These are phyloP conservation scores for Cerceris ruficornis DNA, from an alignment of 2,888 invertebrate genomes.

Conservation along the genomic window DNA sequence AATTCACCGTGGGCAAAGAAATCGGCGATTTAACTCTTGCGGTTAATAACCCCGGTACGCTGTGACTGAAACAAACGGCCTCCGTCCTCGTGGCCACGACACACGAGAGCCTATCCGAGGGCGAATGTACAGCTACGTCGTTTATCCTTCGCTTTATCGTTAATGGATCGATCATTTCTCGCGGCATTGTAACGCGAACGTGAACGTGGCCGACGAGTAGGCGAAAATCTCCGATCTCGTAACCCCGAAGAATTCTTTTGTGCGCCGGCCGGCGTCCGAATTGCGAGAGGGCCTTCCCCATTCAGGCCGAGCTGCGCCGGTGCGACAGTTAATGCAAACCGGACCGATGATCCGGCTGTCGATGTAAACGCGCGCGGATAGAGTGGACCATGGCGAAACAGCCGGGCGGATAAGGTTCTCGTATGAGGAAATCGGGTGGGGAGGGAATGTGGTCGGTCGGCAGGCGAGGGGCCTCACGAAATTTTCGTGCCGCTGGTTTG, in stretches of 20 bases:
- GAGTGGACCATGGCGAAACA: conserved; percentile 61
- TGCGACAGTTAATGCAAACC: conserved; percentile 52
- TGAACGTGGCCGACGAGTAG: not conserved
- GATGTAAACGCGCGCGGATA: conserved; percentile 67
- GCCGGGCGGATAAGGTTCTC: conserved; percentile 70
- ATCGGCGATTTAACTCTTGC: too few species aligned
- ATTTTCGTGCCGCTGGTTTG: conserved; percentile 72
- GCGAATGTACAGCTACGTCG: too few species aligned
- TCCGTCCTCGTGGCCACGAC: not conserved
- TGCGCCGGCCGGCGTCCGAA: not conserved
- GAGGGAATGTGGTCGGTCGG: conserved; percentile 79
- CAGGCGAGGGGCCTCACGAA: conserved; percentile 72
- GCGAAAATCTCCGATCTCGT: conserved; percentile 1
- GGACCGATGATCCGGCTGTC: conserved; percentile 60
- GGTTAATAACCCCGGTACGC: too few species aligned
- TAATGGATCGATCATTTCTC: not conserved
- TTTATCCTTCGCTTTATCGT: not conserved
- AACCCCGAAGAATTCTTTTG: conserved; percentile 1
- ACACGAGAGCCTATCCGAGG: not conserved
- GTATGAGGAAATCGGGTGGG: conserved; percentile 72
- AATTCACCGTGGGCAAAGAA: too few species aligned
- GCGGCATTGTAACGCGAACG: too few species aligned
- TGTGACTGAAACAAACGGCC: not conserved
- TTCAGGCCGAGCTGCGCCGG: conserved; percentile 26
- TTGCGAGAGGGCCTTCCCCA: conserved; percentile 21